Base-by-base conservation (phyloP, 2,888 invertebrate genomes). In the Julus scanicus region DNA sequence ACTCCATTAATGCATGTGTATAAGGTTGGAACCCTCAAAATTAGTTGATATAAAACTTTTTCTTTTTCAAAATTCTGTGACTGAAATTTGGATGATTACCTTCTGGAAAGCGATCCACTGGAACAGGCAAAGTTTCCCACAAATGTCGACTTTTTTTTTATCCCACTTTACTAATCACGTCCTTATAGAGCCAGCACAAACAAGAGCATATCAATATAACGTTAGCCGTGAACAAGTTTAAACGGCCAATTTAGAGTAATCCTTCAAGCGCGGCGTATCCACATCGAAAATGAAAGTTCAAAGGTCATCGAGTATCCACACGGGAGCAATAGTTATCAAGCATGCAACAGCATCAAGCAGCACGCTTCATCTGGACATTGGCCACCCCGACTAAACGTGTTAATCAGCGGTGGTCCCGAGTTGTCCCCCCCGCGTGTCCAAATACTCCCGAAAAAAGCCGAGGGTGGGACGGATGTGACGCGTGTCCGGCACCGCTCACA, bases 401-500 rank as follows among this genome's bases (percentile, higher is more conserved):
- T 53, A 53, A 53, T 53, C 15, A 53, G 53, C 53, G 53, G 53
- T 53, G 63, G 13, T n/a, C n/a, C n/a, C 63, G n/a, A 17, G 63
- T 63, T 71, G 71, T 71, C 71, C 71, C 71, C 29, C 71, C 71
- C 29, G 63, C n/a, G 63, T 63, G 63, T 63, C 63, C 63, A n/a
- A 17, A 29, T 29, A 29, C 63, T 20, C 20, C n/a, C 53, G 53
- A 53, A 53, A 53, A 53, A 44, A 44, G 44, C 53, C 15, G 17
- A 53, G 71, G 71, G 71, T 71, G 71, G 71, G 29, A 71, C 71
- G 29, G 71, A 71, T 71, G 71, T 71, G 71, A 71, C 71, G 71
- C 71, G 71, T 71, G 71, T 71, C 71, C 71, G 1, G 71, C 71
- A 20, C 71, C 71, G 29, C 71, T 71, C 71, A 71, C 71, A 71